Conservation (phyloP, 2,113 vertebrate species). For the Lipophrys pholis region DNA sequence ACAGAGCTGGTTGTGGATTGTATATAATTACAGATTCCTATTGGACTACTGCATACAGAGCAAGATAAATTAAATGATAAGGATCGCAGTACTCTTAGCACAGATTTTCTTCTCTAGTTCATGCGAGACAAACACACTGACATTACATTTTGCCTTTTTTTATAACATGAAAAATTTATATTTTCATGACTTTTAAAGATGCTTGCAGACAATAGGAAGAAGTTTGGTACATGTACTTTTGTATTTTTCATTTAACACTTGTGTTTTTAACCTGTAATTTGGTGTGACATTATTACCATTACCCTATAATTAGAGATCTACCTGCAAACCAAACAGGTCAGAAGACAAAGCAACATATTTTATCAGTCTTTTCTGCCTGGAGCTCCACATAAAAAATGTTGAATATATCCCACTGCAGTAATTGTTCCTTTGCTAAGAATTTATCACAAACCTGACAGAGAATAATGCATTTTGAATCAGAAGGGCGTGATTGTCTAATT, state of each 20-base stretch:
- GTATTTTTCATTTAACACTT: slow-evolving; percentile 16
- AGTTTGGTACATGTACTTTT: slow-evolving; percentile 5
- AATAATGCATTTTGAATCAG: slow-evolving; percentile 20
- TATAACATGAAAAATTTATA: slow-evolving; percentile 56
- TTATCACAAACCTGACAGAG: slow-evolving; percentile 7
- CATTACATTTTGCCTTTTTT: slow-evolving; percentile 48
- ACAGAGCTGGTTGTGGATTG: slow-evolving; percentile 66
- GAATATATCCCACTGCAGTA: neutral
- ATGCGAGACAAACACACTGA: slow-evolving; percentile 54
- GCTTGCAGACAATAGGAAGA: slow-evolving; percentile 35
- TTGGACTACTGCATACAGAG: slow-evolving; percentile 72
- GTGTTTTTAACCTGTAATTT: slow-evolving; percentile 25
- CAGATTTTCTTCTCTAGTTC: slow-evolving; percentile 49
- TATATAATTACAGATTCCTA: slow-evolving; percentile 77
- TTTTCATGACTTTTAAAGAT: slow-evolving; percentile 54
- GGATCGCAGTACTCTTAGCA: slow-evolving; percentile 49
- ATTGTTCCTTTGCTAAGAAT: slow-evolving; percentile 16
- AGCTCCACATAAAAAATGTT: neutral
- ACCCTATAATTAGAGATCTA: neutral
- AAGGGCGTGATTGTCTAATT: slow-evolving; percentile 26
- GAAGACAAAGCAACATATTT: neutral
- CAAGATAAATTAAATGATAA: slow-evolving; percentile 83
- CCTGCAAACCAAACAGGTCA: slow-evolving; percentile 8
- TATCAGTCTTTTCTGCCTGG: neutral
- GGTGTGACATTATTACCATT: slow-evolving; percentile 1